Evolutionary conservation across 2,113 vertebrate genomes (phyloP).

Genomic region (Dicrurus megarhynchus): DNA sequence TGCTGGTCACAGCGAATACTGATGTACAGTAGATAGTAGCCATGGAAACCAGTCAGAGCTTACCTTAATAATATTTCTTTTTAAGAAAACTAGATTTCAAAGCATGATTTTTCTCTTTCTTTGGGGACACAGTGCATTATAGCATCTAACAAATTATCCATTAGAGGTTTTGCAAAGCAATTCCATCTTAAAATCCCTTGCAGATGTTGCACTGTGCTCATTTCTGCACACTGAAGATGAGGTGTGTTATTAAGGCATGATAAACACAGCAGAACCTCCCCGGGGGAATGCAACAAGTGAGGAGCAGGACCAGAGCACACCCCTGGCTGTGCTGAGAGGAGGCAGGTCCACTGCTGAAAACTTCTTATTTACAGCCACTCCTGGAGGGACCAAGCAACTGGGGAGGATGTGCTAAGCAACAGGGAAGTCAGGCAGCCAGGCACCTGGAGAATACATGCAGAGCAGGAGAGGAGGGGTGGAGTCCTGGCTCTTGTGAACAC

Average conservation of each 20-base stretch:
- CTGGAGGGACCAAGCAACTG: rapidly evolving
- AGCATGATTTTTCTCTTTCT: not conserved
- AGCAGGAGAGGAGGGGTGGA: not conserved
- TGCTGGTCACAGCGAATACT: not conserved
- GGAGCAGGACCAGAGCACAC: not conserved
- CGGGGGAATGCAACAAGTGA: not conserved
- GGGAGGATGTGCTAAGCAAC: not conserved
- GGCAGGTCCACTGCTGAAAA: not conserved
- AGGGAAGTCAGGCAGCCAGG: not conserved
- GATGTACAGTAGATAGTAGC: conserved; percentile 39
- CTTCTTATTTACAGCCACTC: not conserved
- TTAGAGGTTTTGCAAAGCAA: not conserved
- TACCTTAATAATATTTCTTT: not conserved
- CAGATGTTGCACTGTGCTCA: not conserved
- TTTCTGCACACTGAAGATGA: not conserved
- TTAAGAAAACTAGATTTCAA: not conserved
- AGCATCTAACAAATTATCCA: not conserved
- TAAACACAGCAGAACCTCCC: not conserved
- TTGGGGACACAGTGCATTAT: not conserved
- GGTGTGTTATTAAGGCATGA: not conserved
- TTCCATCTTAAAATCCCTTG: not conserved
- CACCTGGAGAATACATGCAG: not conserved
- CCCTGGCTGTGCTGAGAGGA: not conserved
- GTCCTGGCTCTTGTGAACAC: not conserved
- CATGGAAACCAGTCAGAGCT: conserved; percentile 37